Percentiles rank a stretch among this genome's conserved stretches.
These are phyloP conservation scores for Rhabdornis inornatus DNA, from an alignment of 2,113 vertebrate genomes.

Conservation along the genomic window DNA sequence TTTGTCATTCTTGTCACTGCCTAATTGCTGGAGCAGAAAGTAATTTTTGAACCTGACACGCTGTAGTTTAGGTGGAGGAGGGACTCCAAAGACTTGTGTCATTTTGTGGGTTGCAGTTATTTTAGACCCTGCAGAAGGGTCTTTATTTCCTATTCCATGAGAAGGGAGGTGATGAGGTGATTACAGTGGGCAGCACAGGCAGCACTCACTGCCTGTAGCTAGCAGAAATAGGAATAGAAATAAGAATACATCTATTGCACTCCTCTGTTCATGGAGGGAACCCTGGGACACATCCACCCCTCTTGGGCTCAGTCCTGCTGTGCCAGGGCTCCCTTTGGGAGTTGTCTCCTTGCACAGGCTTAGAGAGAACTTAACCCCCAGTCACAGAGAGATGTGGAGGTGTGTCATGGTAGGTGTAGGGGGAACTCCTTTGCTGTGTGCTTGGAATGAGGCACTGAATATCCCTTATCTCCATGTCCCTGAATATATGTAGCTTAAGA, in stretches of 20 bases:
- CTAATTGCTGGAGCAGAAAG: background rate
- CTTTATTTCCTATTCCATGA: background rate
- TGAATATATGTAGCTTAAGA: background rate
- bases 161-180: background rate
- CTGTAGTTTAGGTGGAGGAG: background rate
- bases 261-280: background rate
- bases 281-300: rapidly evolving
- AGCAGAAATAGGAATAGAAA: background rate
- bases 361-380: background rate
- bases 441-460: background rate
- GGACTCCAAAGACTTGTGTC: background rate
- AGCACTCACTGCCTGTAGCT: background rate
- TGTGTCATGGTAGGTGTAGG: no score
- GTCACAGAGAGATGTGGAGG: background rate
- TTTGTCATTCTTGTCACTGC: background rate
- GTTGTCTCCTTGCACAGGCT: background rate
- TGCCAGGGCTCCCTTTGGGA: background rate
- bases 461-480: rapidly evolving
- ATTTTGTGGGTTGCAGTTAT: background rate
- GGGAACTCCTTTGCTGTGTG: background rate
- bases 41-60: background rate
- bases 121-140: background rate
- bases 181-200: background rate
- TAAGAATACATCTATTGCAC: background rate
- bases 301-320: background rate